Evolutionary conservation across 1,140 invertebrate genomes (phyloP), one percentile per base, ranked within the genome.

Genomic region (Ips typographus): DNA sequence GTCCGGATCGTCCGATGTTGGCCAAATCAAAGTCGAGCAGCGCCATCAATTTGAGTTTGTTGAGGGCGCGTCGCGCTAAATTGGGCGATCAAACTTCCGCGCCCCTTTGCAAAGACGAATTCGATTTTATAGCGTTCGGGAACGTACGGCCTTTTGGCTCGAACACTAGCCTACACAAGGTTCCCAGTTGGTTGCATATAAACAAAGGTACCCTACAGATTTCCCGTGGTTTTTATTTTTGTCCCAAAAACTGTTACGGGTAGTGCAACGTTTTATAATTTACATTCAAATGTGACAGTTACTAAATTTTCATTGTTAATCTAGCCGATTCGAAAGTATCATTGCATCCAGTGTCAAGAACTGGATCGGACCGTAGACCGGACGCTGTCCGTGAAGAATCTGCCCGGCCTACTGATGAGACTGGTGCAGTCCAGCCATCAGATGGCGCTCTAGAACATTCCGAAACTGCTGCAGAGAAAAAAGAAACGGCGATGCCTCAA

Each of bases 11-110:
- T 63, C 78, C 79, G 1, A 55, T 75, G 42, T 66, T 80, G 43
- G 74, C 73, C 6, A 80, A 80, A 65, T 76, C 79, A 2, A 80
- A 80, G 70, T 79, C 78, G 36, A 79, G 78, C 65, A 80, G 79
- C 71, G 75, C 79, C 1, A 80, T 80, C 37, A 80, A 80, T 71
- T 73, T 80, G 60, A 80, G 74, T 53, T 60, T 77, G 65, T 49
- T 77, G 53, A 67, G 79, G 47, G 75, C 72, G 4, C 64, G 78
- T 8, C 72, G 77, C 53, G 76, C 75, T 38, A 77, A 78, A 68
- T 44, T 74, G 3, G 65, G 76, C 65, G 76, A 77, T 55, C 56
- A 59, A 5, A 67, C 70, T 0, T 60, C 64, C 47, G 59, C 66
- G n/a, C 56, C 70, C 40, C 65, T 52, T 72, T 75, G 64, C 60